Evolutionary conservation across 2,113 vertebrate genomes (phyloP).

Genomic region (Haemorhous mexicanus): DNA sequence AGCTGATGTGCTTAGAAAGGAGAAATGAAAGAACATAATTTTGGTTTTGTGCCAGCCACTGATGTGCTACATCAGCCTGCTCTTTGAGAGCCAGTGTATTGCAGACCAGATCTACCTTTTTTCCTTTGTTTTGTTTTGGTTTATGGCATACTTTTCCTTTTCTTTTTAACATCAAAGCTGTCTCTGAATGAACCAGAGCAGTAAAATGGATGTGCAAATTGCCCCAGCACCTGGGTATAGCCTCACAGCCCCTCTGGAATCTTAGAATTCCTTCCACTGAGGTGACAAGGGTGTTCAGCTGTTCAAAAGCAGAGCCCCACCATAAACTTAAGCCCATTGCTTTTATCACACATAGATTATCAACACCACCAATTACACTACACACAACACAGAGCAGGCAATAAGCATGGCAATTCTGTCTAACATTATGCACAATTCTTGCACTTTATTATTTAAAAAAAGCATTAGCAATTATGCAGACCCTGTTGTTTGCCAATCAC

Average conservation of each 20-base stretch:
- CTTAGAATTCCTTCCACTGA: background rate
- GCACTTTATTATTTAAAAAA: background rate
- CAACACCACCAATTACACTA: background rate
- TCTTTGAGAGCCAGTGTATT: background rate
- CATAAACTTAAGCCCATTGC: background rate
- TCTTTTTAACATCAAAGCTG: background rate
- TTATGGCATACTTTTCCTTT: background rate
- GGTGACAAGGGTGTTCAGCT: background rate
- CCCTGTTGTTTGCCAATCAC: background rate
- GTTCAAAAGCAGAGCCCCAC: background rate
- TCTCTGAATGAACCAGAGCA: background rate
- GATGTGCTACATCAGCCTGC: background rate
- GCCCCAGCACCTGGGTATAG: background rate
- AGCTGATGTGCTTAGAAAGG: background rate
- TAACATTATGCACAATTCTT: background rate
- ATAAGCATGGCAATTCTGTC: background rate
- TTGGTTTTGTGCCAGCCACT: background rate
- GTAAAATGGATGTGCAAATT: background rate
- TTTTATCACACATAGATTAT: background rate
- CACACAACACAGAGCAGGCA: background rate
- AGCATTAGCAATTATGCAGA: background rate
- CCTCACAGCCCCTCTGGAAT: background rate
- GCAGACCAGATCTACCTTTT: background rate
- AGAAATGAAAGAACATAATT: rapidly evolving
- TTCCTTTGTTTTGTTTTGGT: background rate